Evolutionary conservation across 1,140 invertebrate species (phyloP).

Genomic region (Cydia fagiglandana): DNA sequence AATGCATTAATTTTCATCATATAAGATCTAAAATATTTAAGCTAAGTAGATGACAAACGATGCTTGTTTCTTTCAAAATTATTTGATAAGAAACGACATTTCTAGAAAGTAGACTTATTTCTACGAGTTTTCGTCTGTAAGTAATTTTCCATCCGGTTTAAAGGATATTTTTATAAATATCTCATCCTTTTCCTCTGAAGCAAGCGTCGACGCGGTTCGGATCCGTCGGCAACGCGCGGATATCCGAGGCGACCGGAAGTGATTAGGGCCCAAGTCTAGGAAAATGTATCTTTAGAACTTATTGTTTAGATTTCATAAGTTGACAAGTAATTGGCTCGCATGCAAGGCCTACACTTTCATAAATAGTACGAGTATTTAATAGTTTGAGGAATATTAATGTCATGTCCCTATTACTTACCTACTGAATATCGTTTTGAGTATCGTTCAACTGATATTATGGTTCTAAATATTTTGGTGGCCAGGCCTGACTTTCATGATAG

Average conservation of each 20-base stretch:
- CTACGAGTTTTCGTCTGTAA: neutral
- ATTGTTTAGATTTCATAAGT: conserved; percentile 1
- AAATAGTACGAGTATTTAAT: no score
- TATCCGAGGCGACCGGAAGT: conserved; percentile 36
- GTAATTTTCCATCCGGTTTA: neutral
- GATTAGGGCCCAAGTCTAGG: conserved; percentile 8
- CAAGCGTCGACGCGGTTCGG: conserved; percentile 39
- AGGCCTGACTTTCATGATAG: no score
- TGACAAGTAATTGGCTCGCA: neutral
- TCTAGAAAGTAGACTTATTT: neutral
- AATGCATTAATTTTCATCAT: no score
- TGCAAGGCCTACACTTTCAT: no score
- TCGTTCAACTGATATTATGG: no score
- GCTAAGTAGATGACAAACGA: no score
- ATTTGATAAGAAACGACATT: neutral
- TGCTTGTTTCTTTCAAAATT: no score
- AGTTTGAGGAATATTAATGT: no score
- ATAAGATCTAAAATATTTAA: no score
- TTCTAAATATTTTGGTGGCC: no score
- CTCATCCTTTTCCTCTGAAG: conserved; percentile 45
- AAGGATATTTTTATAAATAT: conserved; percentile 11
- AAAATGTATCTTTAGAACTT: conserved; percentile 5
- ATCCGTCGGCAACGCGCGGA: conserved; percentile 46
- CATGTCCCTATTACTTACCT: no score
- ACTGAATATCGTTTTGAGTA: no score